Base-by-base conservation (phyloP, 2,888 invertebrate genomes). In the Carterocephalus palaemon region DNA sequence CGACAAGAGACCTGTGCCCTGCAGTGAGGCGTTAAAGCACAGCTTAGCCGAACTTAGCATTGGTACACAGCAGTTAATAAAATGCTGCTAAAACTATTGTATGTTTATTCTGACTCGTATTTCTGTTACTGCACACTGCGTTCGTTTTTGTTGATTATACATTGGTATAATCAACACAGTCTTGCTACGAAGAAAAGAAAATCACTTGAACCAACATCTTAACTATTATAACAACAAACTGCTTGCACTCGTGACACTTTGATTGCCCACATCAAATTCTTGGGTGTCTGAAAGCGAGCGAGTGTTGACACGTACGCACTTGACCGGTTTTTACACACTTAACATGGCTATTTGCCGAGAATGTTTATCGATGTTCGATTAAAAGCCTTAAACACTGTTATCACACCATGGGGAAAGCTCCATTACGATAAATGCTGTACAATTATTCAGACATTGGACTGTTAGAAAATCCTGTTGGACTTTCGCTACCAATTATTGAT, bases 361-460 rank as follows among this genome's bases (percentile, higher is more conserved):
- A 42, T 36, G 42, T 36, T 42, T 42, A 42, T 22, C 10, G 42
- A 42, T 20, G 10, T 10, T 15, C 42, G 41, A 42, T 42, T 42
- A 42, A 34, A 24, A 26, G 13, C 13, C 2, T 34, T 36, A 36
- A 42, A 42, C 34, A 34, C 34, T 42, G 42, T 42, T 36, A 42
- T 42, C 34, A 26, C 9, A 26, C 9, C 13, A 19, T n/a, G 20
- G 42, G 23, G 42, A 42, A 42, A 42, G 42, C 28, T 42, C 20
- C 9, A 29, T 42, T 28, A 42, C 42, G 34, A 33, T 20, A 36
- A 32, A 42, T 36, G 34, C 28, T 34, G 15, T 36, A 20, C 34
- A 34, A 42, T 42, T 34, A 42, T 42, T 20, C 42, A 8, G 15
- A 17, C 22, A 36, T 42, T 42, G 42, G 34, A 22, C 17, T 26